phyloP scores from a whole-genome alignment of 2,797 vertebrate species.

The Sciurus carolinensis region DNA sequence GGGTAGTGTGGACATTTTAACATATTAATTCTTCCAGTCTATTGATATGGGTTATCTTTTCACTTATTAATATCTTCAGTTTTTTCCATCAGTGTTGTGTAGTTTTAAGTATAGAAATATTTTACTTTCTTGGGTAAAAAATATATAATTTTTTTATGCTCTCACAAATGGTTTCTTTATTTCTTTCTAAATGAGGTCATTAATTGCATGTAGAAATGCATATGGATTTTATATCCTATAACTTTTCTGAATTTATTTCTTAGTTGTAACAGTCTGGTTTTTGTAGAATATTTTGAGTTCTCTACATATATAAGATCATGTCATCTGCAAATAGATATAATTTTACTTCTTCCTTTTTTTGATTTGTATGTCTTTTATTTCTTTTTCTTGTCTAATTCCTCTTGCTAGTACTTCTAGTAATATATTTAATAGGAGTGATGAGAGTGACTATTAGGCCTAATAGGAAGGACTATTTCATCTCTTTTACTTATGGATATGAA shows the following conservation, averaged over 20 bases:
- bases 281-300: neutral
- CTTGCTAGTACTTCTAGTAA: neutral
- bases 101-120: neutral
- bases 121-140: neutral
- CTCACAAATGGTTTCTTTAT: neutral
- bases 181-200: neutral
- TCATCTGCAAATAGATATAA: no score
- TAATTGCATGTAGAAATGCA: neutral
- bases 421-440: neutral
- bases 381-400: neutral
- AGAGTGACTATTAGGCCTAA: no score
- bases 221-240: neutral
- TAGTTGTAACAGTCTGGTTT: neutral
- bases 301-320: neutral
- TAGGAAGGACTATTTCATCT: neutral
- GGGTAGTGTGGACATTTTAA: neutral
- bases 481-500: constrained; percentile 3
- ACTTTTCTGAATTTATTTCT: neutral
- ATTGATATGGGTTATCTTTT: neutral
- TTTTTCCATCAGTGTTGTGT: no score
- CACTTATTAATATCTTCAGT: neutral
- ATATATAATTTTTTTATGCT: neutral
- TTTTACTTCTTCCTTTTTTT: neutral
- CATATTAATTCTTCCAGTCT: neutral
- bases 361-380: neutral